Evolutionary conservation across 2,797 vertebrate species (phyloP), one percentile per base, ranked within the genome.

Genomic region (Tarsius wallacei): DNA sequence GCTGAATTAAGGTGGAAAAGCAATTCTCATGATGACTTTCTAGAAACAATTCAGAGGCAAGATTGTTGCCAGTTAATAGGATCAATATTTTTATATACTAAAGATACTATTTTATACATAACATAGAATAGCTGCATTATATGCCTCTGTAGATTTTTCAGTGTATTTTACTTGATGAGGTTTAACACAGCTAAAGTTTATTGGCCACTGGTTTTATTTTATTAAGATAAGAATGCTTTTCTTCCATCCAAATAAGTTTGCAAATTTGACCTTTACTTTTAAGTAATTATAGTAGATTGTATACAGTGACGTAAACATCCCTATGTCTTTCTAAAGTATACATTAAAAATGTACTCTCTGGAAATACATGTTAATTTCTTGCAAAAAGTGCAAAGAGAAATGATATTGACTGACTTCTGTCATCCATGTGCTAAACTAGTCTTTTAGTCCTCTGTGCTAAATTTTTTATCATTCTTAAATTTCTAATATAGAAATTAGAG

Each of bases 1-100:
- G 82, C 33, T 80, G 70, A 84, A 74, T 78, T 76, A 68, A 86
- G 15, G 76, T 28, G 31, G n/a, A 82, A 97, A 93, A 77, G 83
- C 82, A 85, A 59, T 88, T 70, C 22, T 59, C 1, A 0, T 80
- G 88, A 74, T 21, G 28, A 36, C 14, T 28, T 11, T 80, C 2
- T 47, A 74, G 33, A 78, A 92, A 73, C 42, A 93, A 14, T 80
- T 70, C 70, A 81, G 15, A 22, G 33, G 22, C 22, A 80, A 73
- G 49, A 70, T 66, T 78, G 36, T 64, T 73, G 26, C 71, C 49
- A 78, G 49, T 89, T 87, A 92, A 57, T 82, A 51, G 68, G 51
- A 74, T 87, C 42, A 73, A 8, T 96, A 71, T 83, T 96, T 78
- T 93, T 68, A 82, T 74, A 61, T 77, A 70, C 84, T 70, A 51